Base-by-base conservation (phyloP, 1,140 invertebrate genomes). In the Nasonia giraulti region DNA sequence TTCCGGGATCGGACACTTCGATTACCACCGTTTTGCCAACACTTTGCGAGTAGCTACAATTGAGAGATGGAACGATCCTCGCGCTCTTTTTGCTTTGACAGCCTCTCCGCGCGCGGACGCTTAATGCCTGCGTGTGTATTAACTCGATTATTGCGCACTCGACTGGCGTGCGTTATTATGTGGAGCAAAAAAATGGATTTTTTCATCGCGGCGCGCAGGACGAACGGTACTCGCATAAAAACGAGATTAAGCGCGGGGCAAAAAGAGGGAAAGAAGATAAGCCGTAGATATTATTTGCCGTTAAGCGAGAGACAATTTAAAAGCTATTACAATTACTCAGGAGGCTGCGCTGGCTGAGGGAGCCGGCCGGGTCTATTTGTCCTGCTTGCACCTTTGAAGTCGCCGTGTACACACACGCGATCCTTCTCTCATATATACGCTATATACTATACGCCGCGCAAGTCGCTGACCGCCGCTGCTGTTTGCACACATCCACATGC, bases 321-420 rank as follows among this genome's bases (percentile, higher is more conserved):
- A 91, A 91, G 89, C 90, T 91, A 91, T 91, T 90, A 91, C 90
- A 90, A 91, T 90, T 89, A 90, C 89, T 90, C 90, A 89, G 80
- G 87, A 40, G 77, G 23, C 47, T 27, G 27, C 27, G 27, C 27
- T 27, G 27, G 27, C 27, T 47, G 68, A 62, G 69, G 23, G 50
- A 12, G 76, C 33, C 33, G 6, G 50, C 0, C 17, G 14, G 47
- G n/a, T 33, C 50, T 78, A 62, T 62, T 78, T 78, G 76, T 78
- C 50, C 76, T 78, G 7, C 44, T 78, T 27, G 23, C 76, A 78
- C 87, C 79, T 80, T 88, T 87, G 86, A 66, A 82, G 75, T 80
- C 66, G 23, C 73, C 75, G 86, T 89, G 82, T 87, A 86, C 79
- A 87, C 86, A 83, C 86, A 37, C 33, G 76, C 83, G 55, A 71